Conservation (phyloP, 2,113 vertebrate genomes). For the Nycticorax nycticorax region DNA sequence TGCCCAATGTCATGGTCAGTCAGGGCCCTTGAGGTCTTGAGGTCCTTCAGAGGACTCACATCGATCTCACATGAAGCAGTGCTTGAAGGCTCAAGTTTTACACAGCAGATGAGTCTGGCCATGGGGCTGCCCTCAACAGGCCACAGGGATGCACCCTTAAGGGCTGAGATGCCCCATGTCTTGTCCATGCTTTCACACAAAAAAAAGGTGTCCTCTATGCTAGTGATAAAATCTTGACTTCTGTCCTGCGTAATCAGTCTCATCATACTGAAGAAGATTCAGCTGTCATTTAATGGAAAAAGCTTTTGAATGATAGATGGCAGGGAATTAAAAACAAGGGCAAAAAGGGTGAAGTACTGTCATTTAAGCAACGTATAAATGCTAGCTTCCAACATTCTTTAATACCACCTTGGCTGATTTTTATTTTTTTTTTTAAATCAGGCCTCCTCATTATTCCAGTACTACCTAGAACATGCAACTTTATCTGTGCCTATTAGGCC, state of each 20-base stretch:
- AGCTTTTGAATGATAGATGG: background rate
- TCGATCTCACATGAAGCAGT: background rate
- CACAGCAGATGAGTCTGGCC: background rate
- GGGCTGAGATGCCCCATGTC: rapidly evolving
- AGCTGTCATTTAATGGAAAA: background rate
- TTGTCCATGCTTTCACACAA: background rate
- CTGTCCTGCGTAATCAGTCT: background rate
- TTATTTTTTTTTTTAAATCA: background rate
- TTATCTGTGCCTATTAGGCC: background rate
- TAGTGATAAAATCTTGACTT: background rate
- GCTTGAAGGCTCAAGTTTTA: background rate
- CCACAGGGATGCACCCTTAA: background rate
- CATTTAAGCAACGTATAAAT: slow-evolving; percentile 41
- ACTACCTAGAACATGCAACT: background rate
- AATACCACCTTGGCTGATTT: background rate
- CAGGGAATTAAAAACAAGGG: slow-evolving; percentile 13
- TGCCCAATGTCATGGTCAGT: background rate
- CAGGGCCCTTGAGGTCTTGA: background rate
- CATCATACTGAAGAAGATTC: background rate
- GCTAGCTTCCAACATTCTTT: background rate
- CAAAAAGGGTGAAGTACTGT: background rate
- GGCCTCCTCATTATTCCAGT: background rate
- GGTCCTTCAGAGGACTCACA: background rate
- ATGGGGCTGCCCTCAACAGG: background rate
- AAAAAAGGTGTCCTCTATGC: background rate